A percentile compares a stretch with the other conserved stretches of the same genome.
Conservation (phyloP, 2,888 invertebrate genomes). For the Biston betularia region DNA sequence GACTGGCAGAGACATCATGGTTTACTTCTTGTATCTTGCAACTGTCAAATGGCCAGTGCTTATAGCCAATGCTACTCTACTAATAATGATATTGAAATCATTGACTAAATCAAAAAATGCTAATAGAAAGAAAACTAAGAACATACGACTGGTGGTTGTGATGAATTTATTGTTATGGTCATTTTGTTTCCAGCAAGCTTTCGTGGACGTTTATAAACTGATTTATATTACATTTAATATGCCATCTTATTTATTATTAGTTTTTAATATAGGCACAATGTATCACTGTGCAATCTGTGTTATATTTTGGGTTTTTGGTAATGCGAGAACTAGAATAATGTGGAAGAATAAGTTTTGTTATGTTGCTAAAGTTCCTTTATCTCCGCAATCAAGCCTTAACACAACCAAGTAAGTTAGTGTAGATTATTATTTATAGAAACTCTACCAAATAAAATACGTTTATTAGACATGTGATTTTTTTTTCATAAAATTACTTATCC, state of each 20-base stretch:
- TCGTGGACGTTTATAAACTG: conserved; percentile 66
- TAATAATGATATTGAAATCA: conserved; percentile 62
- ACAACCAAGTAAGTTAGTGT: conserved; percentile 4
- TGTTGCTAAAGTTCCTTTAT: conserved; percentile 15
- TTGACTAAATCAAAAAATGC: conserved; percentile 60
- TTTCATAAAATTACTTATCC: too few relatives aligned
- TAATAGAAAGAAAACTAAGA: conserved; percentile 51
- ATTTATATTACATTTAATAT: conserved; percentile 48
- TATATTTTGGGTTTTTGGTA: conserved; percentile 76
- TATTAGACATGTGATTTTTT: not conserved
- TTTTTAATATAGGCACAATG: conserved; percentile 58
- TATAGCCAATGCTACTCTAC: conserved; percentile 61
- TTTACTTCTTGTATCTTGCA: conserved; percentile 56
- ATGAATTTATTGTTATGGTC: conserved; percentile 69
- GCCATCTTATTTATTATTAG: conserved; percentile 39
- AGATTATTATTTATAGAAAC: not conserved
- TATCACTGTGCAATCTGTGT: conserved; percentile 73
- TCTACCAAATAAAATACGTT: not conserved
- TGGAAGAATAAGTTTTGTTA: conserved; percentile 55
- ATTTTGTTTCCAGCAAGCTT: conserved; percentile 71
- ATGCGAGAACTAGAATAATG: conserved; percentile 66
- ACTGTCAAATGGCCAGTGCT: conserved; percentile 73
- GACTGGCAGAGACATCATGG: conserved; percentile 34
- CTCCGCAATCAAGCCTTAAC: conserved; percentile 18
- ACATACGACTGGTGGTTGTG: conserved; percentile 58